Base-by-base conservation (phyloP, 2,888 invertebrate genomes). In the Lycia hirtaria region DNA sequence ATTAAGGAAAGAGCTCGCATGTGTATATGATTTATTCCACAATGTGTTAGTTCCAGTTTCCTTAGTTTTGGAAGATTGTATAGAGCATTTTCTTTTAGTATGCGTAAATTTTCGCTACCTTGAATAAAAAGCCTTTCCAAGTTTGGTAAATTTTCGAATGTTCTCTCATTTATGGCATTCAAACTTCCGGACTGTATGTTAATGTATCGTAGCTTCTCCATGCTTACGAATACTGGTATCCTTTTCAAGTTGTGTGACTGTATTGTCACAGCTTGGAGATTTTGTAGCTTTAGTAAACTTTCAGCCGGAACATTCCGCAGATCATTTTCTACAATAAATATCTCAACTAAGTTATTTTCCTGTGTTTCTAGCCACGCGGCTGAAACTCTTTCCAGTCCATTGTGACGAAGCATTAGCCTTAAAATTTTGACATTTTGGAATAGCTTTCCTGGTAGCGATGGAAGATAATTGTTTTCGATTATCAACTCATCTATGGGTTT, bases 261-360 rank as follows among this genome's bases (percentile, higher is more conserved):
- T 69, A 97, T 93, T 0, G 97, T 97, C 35, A 97, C 93, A 2
- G 97, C 97, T 91, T 97, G 96, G 50, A 97, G 90, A 65, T 95
- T 94, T 69, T 94, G 94, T 70, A 97, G 87, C 71, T 95, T 95
- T 63, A 94, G 93, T 41, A 97, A 85, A 69, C 96, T 96, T 80
- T 97, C 97, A 1, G 95, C 93, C 0, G 97, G 97, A 45, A 97
- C 89, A 68, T 94, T 96, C 60, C 96, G 93, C 45, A 97, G 81
- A 65, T 96, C 95, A 12, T 96, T 96, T 83, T 97, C 97, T 1
- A 97, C 97, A 24, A 97, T 93, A 73, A 95, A 97, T 52, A 97
- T 93, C 87, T 97, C 97, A 67, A 97, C 94, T 26, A 97, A 86
- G 45, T 94, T 94, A 33, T 94, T 93, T 82, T 97, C 97, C 49